These are phyloP conservation scores for Pleuronectes platessa DNA, from an alignment of 2,113 vertebrate species.

Conservation along the genomic window DNA sequence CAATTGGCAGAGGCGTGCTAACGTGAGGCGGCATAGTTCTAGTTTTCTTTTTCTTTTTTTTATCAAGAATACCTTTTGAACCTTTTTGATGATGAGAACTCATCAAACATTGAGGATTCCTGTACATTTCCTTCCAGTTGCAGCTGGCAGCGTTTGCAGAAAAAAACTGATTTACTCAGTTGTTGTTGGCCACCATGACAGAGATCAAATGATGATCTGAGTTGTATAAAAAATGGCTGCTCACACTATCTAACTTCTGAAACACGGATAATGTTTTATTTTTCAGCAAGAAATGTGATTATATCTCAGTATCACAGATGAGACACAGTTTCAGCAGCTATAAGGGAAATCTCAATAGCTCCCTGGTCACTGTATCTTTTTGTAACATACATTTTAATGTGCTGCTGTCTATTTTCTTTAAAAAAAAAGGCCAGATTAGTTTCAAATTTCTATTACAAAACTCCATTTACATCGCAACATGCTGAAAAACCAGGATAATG, in stretches of 20 bases:
- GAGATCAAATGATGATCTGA: conserved; percentile 18
- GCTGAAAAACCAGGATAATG: too few relatives aligned
- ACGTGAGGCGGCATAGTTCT: too few relatives aligned
- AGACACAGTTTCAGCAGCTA: conserved; percentile 5
- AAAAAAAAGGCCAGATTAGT: too few relatives aligned
- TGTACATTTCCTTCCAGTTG: conserved; percentile 40
- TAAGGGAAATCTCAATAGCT: too few relatives aligned
- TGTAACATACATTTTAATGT: not conserved
- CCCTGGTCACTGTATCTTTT: not conserved
- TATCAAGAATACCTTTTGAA: conserved; percentile 7
- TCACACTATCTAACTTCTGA: not conserved
- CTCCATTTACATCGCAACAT: too few relatives aligned
- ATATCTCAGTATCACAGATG: conserved; percentile 4
- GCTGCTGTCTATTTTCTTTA: not conserved
- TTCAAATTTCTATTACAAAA: too few relatives aligned
- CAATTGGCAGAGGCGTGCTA: not conserved
- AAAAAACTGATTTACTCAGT: conserved; percentile 39
- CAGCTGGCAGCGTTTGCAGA: conserved; percentile 58
- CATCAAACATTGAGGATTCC: conserved; percentile 41
- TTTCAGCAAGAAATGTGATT: conserved; percentile 9
- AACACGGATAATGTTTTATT: conserved; percentile 17
- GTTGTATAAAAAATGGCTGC: conserved; percentile 25
- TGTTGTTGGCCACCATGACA: conserved; percentile 34
- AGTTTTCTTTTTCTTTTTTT: not conserved
- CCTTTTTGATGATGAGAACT: conserved; percentile 33